A percentile compares a stretch with the other conserved stretches of the same genome.
Evolutionary conservation across 2,888 invertebrate genomes (phyloP).

Genomic region (Tholera decimalis): DNA sequence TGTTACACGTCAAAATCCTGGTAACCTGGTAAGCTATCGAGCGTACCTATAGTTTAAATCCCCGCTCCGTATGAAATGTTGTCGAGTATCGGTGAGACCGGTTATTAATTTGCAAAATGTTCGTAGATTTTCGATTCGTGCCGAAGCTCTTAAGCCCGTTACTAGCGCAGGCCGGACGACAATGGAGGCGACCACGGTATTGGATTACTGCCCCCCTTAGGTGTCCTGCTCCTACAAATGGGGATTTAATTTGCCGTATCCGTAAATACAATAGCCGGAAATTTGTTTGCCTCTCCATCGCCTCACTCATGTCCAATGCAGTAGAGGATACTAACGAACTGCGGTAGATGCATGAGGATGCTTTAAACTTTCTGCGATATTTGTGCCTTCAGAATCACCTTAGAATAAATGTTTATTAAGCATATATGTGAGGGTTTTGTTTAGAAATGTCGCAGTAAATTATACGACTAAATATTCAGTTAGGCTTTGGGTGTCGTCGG

Average conservation of each 20-base stretch:
- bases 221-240: conserved; percentile 82
- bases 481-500: conserved; percentile 62
- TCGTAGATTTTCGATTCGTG: conserved; percentile 74
- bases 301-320: conserved; percentile 72
- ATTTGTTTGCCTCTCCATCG: conserved; percentile 77
- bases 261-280: conserved; percentile 84
- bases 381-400: conserved; percentile 8
- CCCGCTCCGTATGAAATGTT: conserved; percentile 44
- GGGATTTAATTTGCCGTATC: conserved; percentile 88
- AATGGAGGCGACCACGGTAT: conserved; percentile 80
- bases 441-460: conserved; percentile 53
- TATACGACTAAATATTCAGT: conserved; percentile 63
- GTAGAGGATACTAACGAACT: conserved; percentile 61
- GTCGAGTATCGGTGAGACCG: conserved; percentile 71
- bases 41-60: conserved; percentile 45
- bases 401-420: conserved; percentile 18
- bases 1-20: conserved; percentile 30
- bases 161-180: conserved; percentile 79
- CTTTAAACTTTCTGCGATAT: conserved; percentile 31
- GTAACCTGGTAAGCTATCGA: conserved; percentile 33
- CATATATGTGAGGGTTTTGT: conserved; percentile 14
- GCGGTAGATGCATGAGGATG: conserved; percentile 25
- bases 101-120: conserved; percentile 87
- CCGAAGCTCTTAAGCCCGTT: conserved; percentile 83
- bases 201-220: conserved; percentile 84